Conservation (phyloP, 1,140 invertebrate species). For the Himalopsyche phryganea region DNA sequence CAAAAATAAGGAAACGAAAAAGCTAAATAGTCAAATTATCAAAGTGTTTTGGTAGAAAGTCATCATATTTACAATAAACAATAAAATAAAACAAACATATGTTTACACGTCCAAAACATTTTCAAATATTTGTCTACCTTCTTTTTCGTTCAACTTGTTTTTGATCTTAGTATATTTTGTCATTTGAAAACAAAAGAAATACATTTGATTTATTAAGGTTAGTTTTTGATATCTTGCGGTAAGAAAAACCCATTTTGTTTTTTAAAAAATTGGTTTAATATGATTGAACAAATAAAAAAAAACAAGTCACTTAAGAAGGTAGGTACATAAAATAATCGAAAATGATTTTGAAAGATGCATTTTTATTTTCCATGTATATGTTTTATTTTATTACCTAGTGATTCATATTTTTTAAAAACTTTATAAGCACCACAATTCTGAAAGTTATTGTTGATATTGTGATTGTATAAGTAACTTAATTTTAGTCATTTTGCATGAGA, state of each 20-base stretch:
- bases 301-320: conserved; percentile 6
- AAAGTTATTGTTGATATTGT: too few species aligned
- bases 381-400: too few species aligned
- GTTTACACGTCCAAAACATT: conserved; percentile 26
- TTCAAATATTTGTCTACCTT: conserved; percentile 24
- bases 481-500: too few species aligned
- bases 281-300: not conserved
- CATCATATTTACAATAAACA: not conserved
- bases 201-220: not conserved
- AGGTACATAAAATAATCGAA: not conserved
- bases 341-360: not conserved
- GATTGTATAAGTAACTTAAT: too few species aligned
- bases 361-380: not conserved
- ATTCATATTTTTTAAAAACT: too few species aligned
- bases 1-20: conserved; percentile 5
- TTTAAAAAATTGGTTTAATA: conserved; percentile 15
- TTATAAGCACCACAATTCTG: too few species aligned
- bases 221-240: too few species aligned
- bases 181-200: not conserved
- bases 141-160: conserved; percentile 13
- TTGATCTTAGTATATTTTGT: not conserved
- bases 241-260: conserved; percentile 4
- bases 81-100: not conserved
- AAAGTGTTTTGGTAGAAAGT: conserved; percentile 13
- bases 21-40: conserved; percentile 17